These are phyloP conservation scores for Leptinotarsa rubiginosa DNA, from an alignment of 2,888 invertebrate genomes.

Conservation along the genomic window DNA sequence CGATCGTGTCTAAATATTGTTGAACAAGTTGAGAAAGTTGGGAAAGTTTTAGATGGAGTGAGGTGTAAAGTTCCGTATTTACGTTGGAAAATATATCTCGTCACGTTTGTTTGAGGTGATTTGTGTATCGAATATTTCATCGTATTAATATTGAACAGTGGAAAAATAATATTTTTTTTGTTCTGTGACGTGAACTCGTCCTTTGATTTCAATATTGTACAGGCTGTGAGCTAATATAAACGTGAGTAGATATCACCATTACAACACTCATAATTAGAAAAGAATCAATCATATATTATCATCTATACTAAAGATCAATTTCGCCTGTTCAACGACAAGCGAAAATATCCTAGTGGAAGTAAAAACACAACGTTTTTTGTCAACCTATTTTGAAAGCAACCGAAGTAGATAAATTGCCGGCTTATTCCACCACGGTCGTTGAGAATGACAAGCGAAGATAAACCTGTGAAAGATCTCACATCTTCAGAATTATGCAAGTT, in stretches of 20 bases:
- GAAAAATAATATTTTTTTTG: too few species aligned
- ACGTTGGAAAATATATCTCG: background rate
- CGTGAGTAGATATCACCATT: background rate
- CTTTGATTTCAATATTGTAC: too few species aligned
- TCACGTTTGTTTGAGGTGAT: too few species aligned
- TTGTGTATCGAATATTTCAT: too few species aligned
- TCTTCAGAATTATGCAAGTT: constrained; percentile 1
- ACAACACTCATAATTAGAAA: background rate
- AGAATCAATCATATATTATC: background rate
- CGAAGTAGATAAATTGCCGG: background rate
- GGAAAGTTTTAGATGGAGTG: background rate
- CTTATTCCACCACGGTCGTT: background rate
- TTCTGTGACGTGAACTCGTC: too few species aligned
- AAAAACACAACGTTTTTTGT: background rate
- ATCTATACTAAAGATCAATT: background rate
- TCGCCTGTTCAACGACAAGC: background rate
- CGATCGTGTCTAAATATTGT: background rate
- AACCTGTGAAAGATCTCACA: background rate
- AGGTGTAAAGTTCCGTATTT: constrained; percentile 19
- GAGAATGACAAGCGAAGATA: background rate
- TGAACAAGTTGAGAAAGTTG: background rate
- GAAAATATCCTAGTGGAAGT: background rate
- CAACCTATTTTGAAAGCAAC: background rate
- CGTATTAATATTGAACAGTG: too few species aligned
- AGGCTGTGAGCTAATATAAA: background rate